Conservation (phyloP, 2,888 invertebrate genomes). For the Tetrapedia diversipes region DNA sequence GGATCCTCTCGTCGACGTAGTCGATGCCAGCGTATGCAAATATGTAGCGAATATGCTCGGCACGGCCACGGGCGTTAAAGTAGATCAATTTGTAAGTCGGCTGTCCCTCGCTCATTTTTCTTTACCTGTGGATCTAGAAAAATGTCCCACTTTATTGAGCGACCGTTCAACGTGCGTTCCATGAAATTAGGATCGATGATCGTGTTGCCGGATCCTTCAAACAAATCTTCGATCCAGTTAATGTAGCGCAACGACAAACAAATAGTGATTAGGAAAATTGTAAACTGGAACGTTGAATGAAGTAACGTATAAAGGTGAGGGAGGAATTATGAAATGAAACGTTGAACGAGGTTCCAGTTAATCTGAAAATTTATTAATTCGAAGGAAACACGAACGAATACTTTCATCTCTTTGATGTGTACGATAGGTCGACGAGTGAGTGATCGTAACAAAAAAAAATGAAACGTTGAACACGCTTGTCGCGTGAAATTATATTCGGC, state of each 20-base stretch:
- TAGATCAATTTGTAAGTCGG: slow-evolving; percentile 84
- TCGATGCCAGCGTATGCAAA: slow-evolving; percentile 85
- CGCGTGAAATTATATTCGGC: too few relatives aligned
- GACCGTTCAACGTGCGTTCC: not conserved
- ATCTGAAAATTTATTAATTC: not conserved
- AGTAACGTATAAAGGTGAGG: too few relatives aligned
- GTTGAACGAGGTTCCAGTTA: not conserved
- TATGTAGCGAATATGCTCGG: slow-evolving; percentile 85
- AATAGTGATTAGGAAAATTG: too few relatives aligned
- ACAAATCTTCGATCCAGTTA: not conserved
- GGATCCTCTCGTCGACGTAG: slow-evolving; percentile 84
- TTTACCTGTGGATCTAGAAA: slow-evolving; percentile 33
- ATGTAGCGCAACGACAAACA: too few relatives aligned
- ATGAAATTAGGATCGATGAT: not conserved
- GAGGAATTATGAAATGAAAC: not conserved
- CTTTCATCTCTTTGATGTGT: too few relatives aligned
- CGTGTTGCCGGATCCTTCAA: not conserved
- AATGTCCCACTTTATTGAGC: not conserved
- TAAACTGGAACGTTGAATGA: too few relatives aligned
- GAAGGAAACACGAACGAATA: not conserved
- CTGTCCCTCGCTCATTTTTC: slow-evolving; percentile 73
- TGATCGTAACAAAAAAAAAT: too few relatives aligned
- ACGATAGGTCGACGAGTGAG: too few relatives aligned
- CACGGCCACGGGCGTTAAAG: slow-evolving; percentile 85
- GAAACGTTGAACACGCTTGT: too few relatives aligned